Percentiles rank a stretch among this genome's conserved stretches.
phyloP scores from a whole-genome alignment of 1,140 invertebrate genomes.

The Vollenhovia emeryi region DNA sequence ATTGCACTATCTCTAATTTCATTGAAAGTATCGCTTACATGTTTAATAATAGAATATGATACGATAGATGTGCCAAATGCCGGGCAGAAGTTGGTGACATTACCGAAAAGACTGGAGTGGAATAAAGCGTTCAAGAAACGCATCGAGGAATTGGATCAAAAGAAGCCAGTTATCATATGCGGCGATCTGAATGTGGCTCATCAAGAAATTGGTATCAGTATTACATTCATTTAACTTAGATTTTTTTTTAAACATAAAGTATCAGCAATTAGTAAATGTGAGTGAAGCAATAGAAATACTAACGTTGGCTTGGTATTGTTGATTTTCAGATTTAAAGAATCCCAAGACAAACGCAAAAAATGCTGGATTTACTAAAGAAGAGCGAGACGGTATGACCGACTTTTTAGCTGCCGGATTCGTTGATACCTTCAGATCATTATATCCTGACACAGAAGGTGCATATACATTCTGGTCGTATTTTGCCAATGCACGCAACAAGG shows the following conservation, averaged over 20 bases:
- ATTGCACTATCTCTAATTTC: not conserved
- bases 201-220: conserved; percentile 91
- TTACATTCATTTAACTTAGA: not conserved
- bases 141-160: conserved; percentile 92
- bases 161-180: conserved; percentile 97
- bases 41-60: conserved; percentile 56
- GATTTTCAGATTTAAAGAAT: conserved; percentile 93
- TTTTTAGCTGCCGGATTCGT: conserved; percentile 93
- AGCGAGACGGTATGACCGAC: conserved; percentile 95
- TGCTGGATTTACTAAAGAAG: conserved; percentile 98
- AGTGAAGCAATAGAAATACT: not conserved
- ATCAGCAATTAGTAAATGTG: not conserved
- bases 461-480: conserved; percentile 99
- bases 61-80: conserved; percentile 91
- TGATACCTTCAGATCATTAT: conserved; percentile 95
- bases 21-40: conserved; percentile 5
- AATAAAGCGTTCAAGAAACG: conserved; percentile 93
- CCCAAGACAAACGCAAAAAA: conserved; percentile 97
- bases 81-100: conserved; percentile 93
- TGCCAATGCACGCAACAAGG: conserved; percentile 93
- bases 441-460: conserved; percentile 93
- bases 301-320: conserved; percentile 11
- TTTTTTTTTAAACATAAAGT: not conserved
- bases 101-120: conserved; percentile 96
- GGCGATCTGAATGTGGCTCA: conserved; percentile 99